A percentile compares a stretch with the other conserved stretches of the same genome.
Conservation (phyloP, 2,888 invertebrate genomes). For the Lithosia quadra region DNA sequence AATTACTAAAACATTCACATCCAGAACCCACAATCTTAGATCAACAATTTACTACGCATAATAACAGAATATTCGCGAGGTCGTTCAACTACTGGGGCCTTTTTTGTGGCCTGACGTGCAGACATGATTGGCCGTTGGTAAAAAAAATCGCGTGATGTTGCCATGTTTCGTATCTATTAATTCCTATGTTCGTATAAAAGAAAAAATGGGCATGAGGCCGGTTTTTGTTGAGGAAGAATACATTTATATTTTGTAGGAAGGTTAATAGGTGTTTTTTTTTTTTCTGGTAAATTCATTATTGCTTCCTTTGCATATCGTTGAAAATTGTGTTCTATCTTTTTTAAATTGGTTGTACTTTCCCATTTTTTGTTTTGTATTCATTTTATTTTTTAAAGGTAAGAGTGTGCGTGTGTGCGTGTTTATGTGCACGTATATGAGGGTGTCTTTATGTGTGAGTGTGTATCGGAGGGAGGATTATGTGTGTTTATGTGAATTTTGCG, state of each 20-base stretch:
- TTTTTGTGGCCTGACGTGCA: constrained; percentile 44
- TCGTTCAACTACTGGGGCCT: constrained; percentile 39
- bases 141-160: constrained; percentile 48
- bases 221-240: constrained; percentile 19
- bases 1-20: constrained; percentile 31
- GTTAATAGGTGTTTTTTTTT: not conserved
- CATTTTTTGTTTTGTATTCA: not conserved
- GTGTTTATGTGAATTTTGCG: not conserved
- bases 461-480: too few relatives aligned
- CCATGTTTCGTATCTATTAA: constrained; percentile 38
- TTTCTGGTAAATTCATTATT: not conserved
- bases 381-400: too few relatives aligned
- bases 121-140: constrained; percentile 41
- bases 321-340: not conserved
- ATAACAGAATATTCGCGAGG: constrained; percentile 36
- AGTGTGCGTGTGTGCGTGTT: too few relatives aligned
- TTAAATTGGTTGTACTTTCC: too few relatives aligned
- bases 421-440: not conserved
- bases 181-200: constrained; percentile 27
- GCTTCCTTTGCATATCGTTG: not conserved
- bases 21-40: constrained; percentile 41
- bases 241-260: not conserved
- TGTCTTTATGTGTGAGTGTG: too few relatives aligned
- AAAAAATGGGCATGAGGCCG: constrained; percentile 16
- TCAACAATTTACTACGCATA: constrained; percentile 48